These are phyloP conservation scores for Parapsyche elsis DNA, from an alignment of 1,140 invertebrate species.

Conservation along the genomic window DNA sequence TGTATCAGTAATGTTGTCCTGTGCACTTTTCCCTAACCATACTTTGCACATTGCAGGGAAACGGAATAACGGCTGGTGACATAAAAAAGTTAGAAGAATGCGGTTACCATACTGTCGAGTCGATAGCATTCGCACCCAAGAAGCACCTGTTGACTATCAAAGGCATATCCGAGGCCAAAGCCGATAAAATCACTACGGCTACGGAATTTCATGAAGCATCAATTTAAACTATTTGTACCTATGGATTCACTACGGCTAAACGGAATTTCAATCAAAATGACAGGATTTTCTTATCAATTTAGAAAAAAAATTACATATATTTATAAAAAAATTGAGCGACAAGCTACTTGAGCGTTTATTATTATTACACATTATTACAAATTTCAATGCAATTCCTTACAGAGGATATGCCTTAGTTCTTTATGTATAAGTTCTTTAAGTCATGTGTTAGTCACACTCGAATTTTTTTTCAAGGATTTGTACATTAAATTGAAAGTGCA, in stretches of 20 bases:
- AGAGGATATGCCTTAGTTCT: no score
- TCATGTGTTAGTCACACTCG: no score
- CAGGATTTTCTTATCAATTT: no score
- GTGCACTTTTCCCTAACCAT: neutral
- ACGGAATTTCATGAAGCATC: slow-evolving; percentile 91
- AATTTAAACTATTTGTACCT: slow-evolving; percentile 52
- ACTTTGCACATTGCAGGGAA: slow-evolving; percentile 68
- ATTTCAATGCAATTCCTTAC: no score
- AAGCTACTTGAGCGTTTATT: no score
- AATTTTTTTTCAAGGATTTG: no score
- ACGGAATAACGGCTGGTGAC: slow-evolving; percentile 90
- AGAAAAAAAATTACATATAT: no score
- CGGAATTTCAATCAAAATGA: neutral
- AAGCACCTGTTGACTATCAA: slow-evolving; percentile 91
- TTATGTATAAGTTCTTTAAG: no score
- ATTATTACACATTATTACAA: no score
- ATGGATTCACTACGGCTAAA: neutral
- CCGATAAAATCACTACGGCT: slow-evolving; percentile 93
- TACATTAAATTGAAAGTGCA: neutral
- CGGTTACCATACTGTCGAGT: slow-evolving; percentile 95
- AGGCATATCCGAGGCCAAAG: slow-evolving; percentile 97
- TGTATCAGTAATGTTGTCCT: neutral
- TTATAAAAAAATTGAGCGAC: no score
- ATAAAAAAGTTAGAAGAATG: slow-evolving; percentile 94
- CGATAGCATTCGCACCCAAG: slow-evolving; percentile 94